Percentiles rank a stretch among this genome's conserved stretches.
These are phyloP conservation scores for Dryocosmus kuriphilus DNA, from an alignment of 2,888 invertebrate species.

Conservation along the genomic window DNA sequence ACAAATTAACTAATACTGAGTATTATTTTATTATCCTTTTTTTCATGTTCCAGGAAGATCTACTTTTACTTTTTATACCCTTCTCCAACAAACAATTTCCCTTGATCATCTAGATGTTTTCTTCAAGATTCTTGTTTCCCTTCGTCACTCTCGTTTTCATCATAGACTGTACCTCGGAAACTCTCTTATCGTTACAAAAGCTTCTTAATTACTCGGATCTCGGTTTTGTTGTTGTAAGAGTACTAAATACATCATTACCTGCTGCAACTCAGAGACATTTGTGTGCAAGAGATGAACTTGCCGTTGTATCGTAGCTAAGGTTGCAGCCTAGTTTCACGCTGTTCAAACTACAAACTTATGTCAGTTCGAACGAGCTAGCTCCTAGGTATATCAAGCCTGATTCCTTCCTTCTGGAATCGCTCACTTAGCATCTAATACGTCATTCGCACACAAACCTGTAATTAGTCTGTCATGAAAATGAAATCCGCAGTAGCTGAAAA, in stretches of 20 bases:
- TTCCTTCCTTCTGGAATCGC: background rate
- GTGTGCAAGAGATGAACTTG: conserved; percentile 27
- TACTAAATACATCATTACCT: conserved; percentile 32
- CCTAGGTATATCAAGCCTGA: conserved; percentile 35
- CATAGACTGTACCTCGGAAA: background rate
- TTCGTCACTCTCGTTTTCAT: background rate
- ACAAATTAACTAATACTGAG: background rate
- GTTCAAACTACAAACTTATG: conserved; percentile 64
- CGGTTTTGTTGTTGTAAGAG: background rate
- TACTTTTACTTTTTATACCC: background rate
- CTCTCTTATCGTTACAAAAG: conserved; percentile 22
- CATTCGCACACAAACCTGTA: background rate
- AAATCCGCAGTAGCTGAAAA: background rate
- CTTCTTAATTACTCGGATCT: conserved; percentile 17
- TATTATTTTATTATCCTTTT: background rate
- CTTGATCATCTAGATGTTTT: background rate
- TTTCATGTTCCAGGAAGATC: background rate
- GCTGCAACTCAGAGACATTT: conserved; percentile 5
- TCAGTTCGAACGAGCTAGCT: conserved; percentile 52
- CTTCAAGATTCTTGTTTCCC: background rate
- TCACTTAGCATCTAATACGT: background rate
- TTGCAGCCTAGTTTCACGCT: conserved; percentile 62
- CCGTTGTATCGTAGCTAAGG: conserved; percentile 62
- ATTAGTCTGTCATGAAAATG: conserved; percentile 2
- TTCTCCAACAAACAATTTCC: background rate